phyloP scores from a whole-genome alignment of 2,113 vertebrate genomes.

The Lucifuga dentata region DNA sequence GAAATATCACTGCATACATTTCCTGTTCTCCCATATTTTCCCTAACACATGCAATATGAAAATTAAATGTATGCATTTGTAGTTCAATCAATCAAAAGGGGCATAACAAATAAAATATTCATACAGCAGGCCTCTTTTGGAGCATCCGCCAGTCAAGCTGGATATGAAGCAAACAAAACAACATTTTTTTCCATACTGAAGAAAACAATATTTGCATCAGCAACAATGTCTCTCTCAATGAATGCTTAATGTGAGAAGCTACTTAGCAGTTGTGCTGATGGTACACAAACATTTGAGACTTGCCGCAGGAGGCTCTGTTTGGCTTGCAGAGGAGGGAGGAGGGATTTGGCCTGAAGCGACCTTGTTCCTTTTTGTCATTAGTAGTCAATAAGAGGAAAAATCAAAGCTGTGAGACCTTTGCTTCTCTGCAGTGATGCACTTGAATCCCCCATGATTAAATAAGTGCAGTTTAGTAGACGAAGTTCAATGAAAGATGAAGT shows the following conservation, averaged over 20 bases:
- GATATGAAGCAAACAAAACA: conserved; percentile 21
- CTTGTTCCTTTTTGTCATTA: conserved; percentile 50
- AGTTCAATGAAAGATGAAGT: conserved; percentile 11
- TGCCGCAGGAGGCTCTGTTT: conserved; percentile 25
- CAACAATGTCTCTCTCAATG: conserved; percentile 29
- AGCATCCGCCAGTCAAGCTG: not conserved
- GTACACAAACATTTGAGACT: conserved; percentile 48
- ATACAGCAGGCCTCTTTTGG: not conserved
- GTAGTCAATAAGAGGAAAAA: conserved; percentile 38
- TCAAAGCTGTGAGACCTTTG: not conserved
- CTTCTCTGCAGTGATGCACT: conserved; percentile 21
- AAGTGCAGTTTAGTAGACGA: not conserved
- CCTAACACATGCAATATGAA: not conserved
- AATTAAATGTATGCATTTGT: not conserved
- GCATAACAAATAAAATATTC: not conserved
- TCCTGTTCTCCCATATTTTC: no score
- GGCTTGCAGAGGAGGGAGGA: not conserved
- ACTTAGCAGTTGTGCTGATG: conserved; percentile 45
- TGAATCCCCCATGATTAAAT: conserved; percentile 28
- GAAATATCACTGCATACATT: no score
- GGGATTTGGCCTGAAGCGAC: conserved; percentile 36
- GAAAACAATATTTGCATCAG: conserved; percentile 27
- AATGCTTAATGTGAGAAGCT: conserved; percentile 55
- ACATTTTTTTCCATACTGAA: conserved; percentile 5
- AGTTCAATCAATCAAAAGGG: not conserved